Evolutionary conservation across 2,888 invertebrate genomes (phyloP), one percentile per base, ranked within the genome.

Genomic region (Octodonta nipae): DNA sequence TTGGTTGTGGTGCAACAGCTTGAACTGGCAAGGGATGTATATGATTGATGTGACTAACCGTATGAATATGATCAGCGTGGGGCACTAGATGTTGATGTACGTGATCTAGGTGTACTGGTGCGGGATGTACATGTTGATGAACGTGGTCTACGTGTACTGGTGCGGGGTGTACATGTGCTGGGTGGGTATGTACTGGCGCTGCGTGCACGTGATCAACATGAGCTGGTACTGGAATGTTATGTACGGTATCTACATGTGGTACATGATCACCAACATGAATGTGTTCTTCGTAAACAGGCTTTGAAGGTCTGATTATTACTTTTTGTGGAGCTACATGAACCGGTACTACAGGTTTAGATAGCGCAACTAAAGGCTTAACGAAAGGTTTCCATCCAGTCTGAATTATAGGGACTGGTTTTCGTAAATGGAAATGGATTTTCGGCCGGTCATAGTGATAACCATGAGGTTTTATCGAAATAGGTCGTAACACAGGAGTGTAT

Each of bases 401-500:
- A 14, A 42, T 22, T 14, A 38, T 35, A 8, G 40, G 20, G n/a
- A 37, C 26, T 2, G 47, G 43, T 26, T 40, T 38, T 31, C 37
- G 45, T 7, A 44, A 25, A 16, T 43, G 42, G 11, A 47, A 42
- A n/a, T 44, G 46, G 24, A 45, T 26, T 14, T 42, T 44, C 11
- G 50, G 49, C 36, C 36, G 45, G 2, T 41, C 34, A 28, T 49
- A 49, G 28, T 38, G 38, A 30, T 49, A 46, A 8, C 42, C 45
- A 20, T 44, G 42, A n/a, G 22, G 22, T 32, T 34, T 46, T 14
- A 48, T 37, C 4, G 40, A 40, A 2, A 55, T 37, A 3, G 54
- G 56, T 34, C 48, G 45, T 12, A 55, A 32, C 4, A 56, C 48
- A 10, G 55, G 51, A 7, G 49, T 44, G 34, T 51, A 20, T 40